Evolutionary conservation across 2,113 vertebrate genomes (phyloP).

Genomic region (Pelecanoides urinatrix): DNA sequence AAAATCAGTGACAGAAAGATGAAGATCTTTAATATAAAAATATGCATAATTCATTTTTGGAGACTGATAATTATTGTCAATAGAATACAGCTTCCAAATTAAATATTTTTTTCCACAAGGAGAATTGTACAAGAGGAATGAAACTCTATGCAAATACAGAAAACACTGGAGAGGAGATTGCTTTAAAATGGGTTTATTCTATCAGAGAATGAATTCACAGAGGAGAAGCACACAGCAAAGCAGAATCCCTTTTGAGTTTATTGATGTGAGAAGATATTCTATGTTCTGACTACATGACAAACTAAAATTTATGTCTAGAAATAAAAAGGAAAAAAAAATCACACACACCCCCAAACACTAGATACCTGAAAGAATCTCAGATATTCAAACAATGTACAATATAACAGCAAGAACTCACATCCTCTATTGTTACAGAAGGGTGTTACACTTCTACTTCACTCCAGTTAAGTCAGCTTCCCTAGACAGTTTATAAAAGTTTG

Average conservation of each 20-base stretch:
- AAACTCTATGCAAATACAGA: background rate
- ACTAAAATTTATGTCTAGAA: background rate
- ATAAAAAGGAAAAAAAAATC: background rate
- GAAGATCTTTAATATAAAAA: background rate
- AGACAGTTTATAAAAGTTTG: background rate
- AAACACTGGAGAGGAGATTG: background rate
- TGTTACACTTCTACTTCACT: background rate
- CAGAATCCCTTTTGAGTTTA: background rate
- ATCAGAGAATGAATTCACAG: background rate
- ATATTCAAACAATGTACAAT: background rate
- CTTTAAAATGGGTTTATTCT: background rate
- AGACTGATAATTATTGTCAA: background rate
- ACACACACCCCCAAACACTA: rapidly evolving
- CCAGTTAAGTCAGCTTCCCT: background rate
- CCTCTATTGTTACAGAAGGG: background rate
- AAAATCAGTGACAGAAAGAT: background rate
- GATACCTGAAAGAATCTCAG: background rate
- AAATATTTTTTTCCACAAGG: background rate
- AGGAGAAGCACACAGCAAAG: background rate
- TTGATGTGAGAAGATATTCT: background rate
- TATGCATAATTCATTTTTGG: background rate
- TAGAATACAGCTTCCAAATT: background rate
- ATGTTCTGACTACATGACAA: background rate
- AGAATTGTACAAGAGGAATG: background rate
- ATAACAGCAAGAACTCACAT: background rate